Base-by-base conservation (phyloP, 2,113 vertebrate species). In the Lampris incognitus region DNA sequence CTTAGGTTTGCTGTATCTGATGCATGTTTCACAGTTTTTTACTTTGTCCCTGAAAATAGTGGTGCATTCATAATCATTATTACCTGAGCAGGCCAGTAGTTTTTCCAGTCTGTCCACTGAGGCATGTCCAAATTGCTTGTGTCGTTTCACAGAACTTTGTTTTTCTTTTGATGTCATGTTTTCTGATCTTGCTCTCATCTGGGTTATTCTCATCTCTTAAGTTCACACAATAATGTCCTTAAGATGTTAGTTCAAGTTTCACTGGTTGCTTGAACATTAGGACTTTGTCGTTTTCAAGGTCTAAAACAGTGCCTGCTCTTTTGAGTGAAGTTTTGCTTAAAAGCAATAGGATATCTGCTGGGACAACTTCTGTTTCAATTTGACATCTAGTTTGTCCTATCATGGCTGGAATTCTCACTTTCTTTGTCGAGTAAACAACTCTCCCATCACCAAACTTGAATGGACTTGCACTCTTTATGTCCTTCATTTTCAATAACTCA, bases 361-460 rank as follows among this genome's bases (percentile, higher is more conserved):
- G 24, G 24, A 24, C 24, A 24, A 24, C 24, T 24, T 24, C 24
- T 24, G 24, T 24, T 24, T 24, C 24, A 24, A 24, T 24, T 24
- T 24, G 24, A 24, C 24, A 24, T 24, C 24, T 24, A 24, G 24
- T 24, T 24, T 24, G 44, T 40, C 69, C 51, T 10, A 56, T 76
- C 13, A 37, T 67, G 5, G 10, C 44, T 57, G 65, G 58, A n/a
- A 74, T 64, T 69, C 50, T 68, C 11, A 82, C 51, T 67, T 42
- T 62, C 24, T 50, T 71, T 38, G 51, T 67, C 3, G 58, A 71
- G 8, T 59, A 55, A 6, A 79, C 57, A 38, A 72, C 11, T 52
- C 48, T 68, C 6, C 64, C 59, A 64, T 74, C 69, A 2, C 51
- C 46, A 37, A 84, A 84, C 3, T 64, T 55, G 42, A 62, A 71